Percentiles rank a stretch among this genome's conserved stretches.
Conservation (phyloP, 1,140 invertebrate genomes). For the Atta colombica region DNA sequence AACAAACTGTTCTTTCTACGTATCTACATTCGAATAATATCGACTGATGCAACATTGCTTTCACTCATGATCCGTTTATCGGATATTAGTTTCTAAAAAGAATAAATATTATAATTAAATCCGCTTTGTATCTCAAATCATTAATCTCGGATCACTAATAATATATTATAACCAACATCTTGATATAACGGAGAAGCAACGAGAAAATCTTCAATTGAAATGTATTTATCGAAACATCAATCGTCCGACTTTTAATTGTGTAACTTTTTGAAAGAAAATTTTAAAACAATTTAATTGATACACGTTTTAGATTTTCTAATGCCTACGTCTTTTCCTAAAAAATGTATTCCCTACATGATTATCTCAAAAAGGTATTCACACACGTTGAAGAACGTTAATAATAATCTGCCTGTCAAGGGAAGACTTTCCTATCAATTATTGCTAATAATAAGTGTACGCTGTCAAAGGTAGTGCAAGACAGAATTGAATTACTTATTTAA, state of each 20-base stretch:
- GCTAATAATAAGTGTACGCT: slow-evolving; percentile 23
- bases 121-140: neutral
- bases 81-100: neutral
- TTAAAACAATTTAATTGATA: neutral
- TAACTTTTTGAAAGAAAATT: neutral
- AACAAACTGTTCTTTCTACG: no score
- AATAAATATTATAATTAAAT: slow-evolving; percentile 18
- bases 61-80: slow-evolving; percentile 10
- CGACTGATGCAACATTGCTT: neutral
- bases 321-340: neutral
- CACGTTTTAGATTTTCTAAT: neutral
- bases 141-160: slow-evolving; percentile 20
- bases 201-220: neutral
- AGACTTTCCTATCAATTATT: neutral
- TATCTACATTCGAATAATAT: neutral
- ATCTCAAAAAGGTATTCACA: neutral
- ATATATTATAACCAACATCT: neutral
- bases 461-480: neutral
- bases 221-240: neutral
- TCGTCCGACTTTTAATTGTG: neutral
- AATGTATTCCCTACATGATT: neutral
- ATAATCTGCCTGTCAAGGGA: slow-evolving; percentile 9
- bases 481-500: slow-evolving; percentile 44
- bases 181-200: neutral
- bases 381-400: slow-evolving; percentile 4